A percentile compares a stretch with the other conserved stretches of the same genome.
Evolutionary conservation across 1,140 invertebrate genomes (phyloP).

Genomic region (Octopus bimaculoides): DNA sequence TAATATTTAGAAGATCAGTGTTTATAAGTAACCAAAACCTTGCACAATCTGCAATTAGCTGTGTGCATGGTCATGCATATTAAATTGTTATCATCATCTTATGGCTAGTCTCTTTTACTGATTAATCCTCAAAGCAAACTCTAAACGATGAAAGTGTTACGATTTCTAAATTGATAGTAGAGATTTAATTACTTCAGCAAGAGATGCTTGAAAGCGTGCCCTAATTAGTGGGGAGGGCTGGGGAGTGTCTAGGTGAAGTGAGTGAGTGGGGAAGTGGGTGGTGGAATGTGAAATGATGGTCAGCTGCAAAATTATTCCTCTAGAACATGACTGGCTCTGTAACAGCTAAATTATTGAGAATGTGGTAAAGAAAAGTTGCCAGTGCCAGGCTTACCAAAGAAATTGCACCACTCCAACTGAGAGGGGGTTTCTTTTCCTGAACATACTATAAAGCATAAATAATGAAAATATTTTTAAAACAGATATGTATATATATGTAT

Average conservation of each 20-base stretch:
- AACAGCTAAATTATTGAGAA: background rate
- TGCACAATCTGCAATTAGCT: too few relatives aligned
- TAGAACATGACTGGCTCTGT: background rate
- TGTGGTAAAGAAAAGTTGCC: background rate
- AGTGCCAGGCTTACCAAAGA: conserved; percentile 9
- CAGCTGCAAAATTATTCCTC: background rate
- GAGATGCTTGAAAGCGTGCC: too few relatives aligned
- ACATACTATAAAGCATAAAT: conserved; percentile 7
- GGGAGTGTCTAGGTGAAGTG: background rate
- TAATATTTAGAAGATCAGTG: too few relatives aligned
- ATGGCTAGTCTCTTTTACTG: too few relatives aligned
- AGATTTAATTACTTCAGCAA: too few relatives aligned
- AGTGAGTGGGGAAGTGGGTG: background rate
- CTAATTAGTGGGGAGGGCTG: background rate
- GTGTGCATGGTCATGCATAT: too few relatives aligned
- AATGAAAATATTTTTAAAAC: conserved; percentile 4
- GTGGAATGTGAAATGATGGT: background rate
- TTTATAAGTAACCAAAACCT: too few relatives aligned
- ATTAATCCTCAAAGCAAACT: too few relatives aligned
- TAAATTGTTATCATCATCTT: too few relatives aligned
- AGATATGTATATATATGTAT: background rate
- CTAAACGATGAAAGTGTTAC: too few relatives aligned
- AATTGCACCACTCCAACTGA: conserved; percentile 6
- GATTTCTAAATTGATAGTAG: too few relatives aligned
- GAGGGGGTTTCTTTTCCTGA: conserved; percentile 2